These are phyloP conservation scores for Chelon labrosus DNA, from an alignment of 2,797 vertebrate genomes.

Conservation along the genomic window DNA sequence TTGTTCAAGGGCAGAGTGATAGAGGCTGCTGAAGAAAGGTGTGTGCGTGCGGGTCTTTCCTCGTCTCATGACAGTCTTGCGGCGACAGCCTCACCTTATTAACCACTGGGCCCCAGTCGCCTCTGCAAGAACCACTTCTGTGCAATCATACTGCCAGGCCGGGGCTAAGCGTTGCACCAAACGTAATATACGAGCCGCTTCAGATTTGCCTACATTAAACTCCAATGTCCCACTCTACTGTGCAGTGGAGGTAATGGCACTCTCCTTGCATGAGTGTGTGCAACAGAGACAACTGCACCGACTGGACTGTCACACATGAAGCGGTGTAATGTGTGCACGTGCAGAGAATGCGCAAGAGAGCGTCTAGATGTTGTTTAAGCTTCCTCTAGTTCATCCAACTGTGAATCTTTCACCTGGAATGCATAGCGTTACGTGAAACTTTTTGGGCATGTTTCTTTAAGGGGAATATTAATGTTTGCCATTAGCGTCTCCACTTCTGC, in stretches of 20 bases:
- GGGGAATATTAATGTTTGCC: too few relatives aligned
- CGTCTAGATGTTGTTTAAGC: conserved; percentile 4
- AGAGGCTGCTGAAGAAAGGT: too few relatives aligned
- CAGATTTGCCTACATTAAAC: conserved; percentile 37
- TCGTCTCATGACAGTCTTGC: conserved; percentile 26
- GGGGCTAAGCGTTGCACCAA: conserved; percentile 33
- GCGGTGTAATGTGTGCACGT: neutral
- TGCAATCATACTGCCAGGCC: neutral
- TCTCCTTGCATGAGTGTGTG: conserved; percentile 31
- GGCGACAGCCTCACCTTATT: conserved; percentile 18
- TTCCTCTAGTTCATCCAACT: conserved; percentile 2
- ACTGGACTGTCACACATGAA: conserved; percentile 10
- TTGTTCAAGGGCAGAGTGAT: too few relatives aligned
- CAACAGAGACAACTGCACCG: neutral
- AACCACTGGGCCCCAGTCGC: conserved; percentile 11
- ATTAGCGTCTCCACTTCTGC: too few relatives aligned
- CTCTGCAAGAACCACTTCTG: conserved; percentile 31
- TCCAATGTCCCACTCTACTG: conserved; percentile 23
- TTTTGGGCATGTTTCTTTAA: too few relatives aligned
- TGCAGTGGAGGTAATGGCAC: conserved; percentile 6
- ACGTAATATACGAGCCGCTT: conserved; percentile 36
- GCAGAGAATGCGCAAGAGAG: neutral
- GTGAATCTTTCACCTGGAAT: neutral
- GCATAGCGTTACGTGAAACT: too few relatives aligned
- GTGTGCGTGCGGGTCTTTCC: neutral